Evolutionary conservation across 2,888 invertebrate species (phyloP).

Genomic region (Hoplodrina blanda): DNA sequence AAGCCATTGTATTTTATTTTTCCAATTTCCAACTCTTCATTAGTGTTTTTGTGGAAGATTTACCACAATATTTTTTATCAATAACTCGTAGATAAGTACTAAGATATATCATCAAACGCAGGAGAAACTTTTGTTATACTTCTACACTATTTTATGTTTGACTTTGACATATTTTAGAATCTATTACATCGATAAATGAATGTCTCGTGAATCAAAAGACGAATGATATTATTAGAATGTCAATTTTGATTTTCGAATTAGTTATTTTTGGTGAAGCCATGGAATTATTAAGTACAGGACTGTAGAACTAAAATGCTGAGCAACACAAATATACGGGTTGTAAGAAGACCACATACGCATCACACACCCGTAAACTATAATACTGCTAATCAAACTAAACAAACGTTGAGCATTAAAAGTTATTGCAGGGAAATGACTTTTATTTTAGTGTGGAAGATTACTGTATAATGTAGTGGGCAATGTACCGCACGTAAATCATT

Average conservation of each 20-base stretch:
- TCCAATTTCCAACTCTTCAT: no score
- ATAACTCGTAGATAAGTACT: background rate
- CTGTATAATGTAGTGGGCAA: no score
- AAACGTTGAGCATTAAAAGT: no score
- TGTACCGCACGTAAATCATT: no score
- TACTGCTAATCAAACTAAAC: no score
- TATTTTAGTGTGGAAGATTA: no score
- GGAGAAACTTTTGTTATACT: background rate
- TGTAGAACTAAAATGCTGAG: no score
- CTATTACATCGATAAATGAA: background rate
- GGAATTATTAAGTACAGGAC: background rate
- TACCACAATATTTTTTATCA: background rate
- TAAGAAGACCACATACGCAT: no score
- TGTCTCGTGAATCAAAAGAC: slow-evolving; percentile 8
- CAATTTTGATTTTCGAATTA: background rate
- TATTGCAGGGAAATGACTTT: no score
- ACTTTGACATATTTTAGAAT: background rate
- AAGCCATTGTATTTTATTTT: background rate
- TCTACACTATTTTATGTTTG: background rate
- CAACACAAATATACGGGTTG: no score
- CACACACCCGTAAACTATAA: no score
- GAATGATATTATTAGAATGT: background rate
- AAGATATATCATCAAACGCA: background rate
- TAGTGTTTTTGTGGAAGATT: background rate
- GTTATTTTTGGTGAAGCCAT: background rate